A percentile compares a stretch with the other conserved stretches of the same genome.
phyloP scores from a whole-genome alignment of 1,140 invertebrate genomes.

The Theocolax elegans region DNA sequence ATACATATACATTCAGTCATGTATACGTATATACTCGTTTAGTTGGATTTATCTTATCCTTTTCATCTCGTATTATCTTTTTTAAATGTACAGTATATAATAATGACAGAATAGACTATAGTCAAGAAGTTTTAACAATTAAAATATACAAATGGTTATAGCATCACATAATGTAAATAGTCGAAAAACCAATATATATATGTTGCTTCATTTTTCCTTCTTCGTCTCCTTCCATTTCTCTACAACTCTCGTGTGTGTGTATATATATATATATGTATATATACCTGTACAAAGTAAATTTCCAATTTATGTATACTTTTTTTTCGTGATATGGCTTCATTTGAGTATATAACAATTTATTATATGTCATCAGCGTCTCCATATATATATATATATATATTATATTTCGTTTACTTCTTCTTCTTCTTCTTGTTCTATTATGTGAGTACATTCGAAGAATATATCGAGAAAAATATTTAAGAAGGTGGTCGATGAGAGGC shows the following conservation, averaged over 20 bases:
- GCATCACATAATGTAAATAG: conserved; percentile 17
- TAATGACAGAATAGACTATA: conserved; percentile 55
- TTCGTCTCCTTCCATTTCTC: background rate
- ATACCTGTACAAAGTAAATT: conserved; percentile 24
- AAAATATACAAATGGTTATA: conserved; percentile 57
- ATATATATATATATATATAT: background rate
- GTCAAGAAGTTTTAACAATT: conserved; percentile 56
- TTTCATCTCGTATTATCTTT: background rate
- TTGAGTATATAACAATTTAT: conserved; percentile 15
- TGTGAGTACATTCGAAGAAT: too few relatives aligned
- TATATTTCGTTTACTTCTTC: too few relatives aligned
- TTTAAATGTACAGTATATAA: conserved; percentile 48
- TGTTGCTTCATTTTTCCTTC: background rate
- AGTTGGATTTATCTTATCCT: background rate
- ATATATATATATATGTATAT: background rate
- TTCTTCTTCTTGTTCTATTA: too few relatives aligned
- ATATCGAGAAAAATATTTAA: too few relatives aligned
- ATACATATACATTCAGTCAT: too few relatives aligned
- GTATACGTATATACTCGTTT: too few relatives aligned
- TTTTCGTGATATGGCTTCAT: conserved; percentile 24
- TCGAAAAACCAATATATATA: background rate
- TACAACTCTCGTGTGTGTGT: too few relatives aligned
- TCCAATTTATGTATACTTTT: background rate
- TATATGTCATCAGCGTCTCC: background rate
- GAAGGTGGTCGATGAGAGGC: background rate